Percentiles rank a stretch among this genome's conserved stretches.
Evolutionary conservation across 2,113 vertebrate species (phyloP).

Genomic region (Leptobrachium ailaonicum): DNA sequence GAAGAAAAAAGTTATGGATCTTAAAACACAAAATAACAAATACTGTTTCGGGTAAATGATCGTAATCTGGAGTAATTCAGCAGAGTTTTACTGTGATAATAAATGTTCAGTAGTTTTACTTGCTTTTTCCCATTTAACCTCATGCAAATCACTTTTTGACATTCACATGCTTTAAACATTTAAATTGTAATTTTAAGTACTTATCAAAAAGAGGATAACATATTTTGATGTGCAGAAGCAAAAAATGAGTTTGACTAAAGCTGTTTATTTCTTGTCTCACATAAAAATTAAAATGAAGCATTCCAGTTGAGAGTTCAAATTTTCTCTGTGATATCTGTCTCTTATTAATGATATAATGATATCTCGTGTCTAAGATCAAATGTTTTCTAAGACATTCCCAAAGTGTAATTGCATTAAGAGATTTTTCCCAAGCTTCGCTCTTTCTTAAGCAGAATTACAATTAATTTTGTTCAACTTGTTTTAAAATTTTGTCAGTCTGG

Average conservation of each 20-base stretch:
- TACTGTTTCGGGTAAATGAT: too few species aligned
- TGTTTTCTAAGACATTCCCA: not conserved
- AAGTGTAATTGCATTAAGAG: slow-evolving; percentile 5
- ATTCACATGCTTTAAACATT: not conserved
- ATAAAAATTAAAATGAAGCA: slow-evolving; percentile 19
- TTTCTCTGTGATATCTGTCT: slow-evolving; percentile 5
- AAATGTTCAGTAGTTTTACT: too few species aligned
- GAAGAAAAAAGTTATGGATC: too few species aligned
- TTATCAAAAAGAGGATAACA: not conserved
- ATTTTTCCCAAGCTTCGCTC: not conserved
- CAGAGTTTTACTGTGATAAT: too few species aligned
- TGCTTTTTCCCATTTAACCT: not conserved
- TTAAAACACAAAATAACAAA: too few species aligned
- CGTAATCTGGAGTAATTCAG: too few species aligned
- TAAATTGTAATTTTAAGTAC: not conserved
- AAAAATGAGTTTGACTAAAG: not conserved
- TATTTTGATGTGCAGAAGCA: not conserved
- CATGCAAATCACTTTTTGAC: not conserved
- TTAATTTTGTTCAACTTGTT: not conserved
- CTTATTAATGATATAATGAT: slow-evolving; percentile 11
- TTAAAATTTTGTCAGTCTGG: not conserved
- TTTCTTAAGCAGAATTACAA: not conserved
- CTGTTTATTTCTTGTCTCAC: not conserved
- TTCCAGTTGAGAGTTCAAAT: not conserved
- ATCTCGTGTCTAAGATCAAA: slow-evolving; percentile 13